These are phyloP conservation scores for Drosophila prosaltans DNA, from an alignment of 1,140 invertebrate genomes.

Conservation along the genomic window DNA sequence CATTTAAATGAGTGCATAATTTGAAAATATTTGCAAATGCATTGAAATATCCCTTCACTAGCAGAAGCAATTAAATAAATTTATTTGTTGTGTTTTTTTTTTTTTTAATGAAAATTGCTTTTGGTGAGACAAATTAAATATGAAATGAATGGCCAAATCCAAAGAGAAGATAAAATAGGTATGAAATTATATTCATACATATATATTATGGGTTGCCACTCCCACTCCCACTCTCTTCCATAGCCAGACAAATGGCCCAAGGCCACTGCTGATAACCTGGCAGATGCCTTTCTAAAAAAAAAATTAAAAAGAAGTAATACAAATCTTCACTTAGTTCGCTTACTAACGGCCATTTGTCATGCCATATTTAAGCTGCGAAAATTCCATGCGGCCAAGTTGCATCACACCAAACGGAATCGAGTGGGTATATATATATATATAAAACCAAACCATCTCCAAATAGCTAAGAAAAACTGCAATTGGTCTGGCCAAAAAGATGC, in stretches of 20 bases:
- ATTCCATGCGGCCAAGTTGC: conserved; percentile 32
- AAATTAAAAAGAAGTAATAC: conserved; percentile 15
- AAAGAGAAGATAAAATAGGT: too few relatives aligned
- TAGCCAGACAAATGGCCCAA: conserved; percentile 17
- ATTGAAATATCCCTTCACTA: too few relatives aligned
- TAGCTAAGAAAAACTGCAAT: conserved; percentile 9
- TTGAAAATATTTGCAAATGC: too few relatives aligned
- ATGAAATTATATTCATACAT: too few relatives aligned
- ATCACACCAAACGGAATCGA: conserved; percentile 42
- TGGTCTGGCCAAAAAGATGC: conserved; percentile 18
- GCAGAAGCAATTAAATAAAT: too few relatives aligned
- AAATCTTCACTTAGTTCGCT: conserved; percentile 25
- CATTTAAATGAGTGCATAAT: too few relatives aligned
- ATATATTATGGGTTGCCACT: neutral
- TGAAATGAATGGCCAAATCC: too few relatives aligned
- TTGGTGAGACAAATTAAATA: too few relatives aligned
- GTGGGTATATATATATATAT: neutral
- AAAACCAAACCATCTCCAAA: conserved; percentile 6
- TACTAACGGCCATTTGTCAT: conserved; percentile 73
- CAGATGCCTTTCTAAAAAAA: conserved; percentile 65
- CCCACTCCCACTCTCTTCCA: conserved; percentile 24
- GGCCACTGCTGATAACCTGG: conserved; percentile 47
- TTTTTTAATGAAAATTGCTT: too few relatives aligned
- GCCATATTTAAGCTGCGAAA: conserved; percentile 21
- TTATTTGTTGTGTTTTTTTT: too few relatives aligned